Percentiles rank a stretch among this genome's conserved stretches.
These are phyloP conservation scores for Pseudomugil tenellus DNA, from an alignment of 2,797 vertebrate genomes.

Conservation along the genomic window DNA sequence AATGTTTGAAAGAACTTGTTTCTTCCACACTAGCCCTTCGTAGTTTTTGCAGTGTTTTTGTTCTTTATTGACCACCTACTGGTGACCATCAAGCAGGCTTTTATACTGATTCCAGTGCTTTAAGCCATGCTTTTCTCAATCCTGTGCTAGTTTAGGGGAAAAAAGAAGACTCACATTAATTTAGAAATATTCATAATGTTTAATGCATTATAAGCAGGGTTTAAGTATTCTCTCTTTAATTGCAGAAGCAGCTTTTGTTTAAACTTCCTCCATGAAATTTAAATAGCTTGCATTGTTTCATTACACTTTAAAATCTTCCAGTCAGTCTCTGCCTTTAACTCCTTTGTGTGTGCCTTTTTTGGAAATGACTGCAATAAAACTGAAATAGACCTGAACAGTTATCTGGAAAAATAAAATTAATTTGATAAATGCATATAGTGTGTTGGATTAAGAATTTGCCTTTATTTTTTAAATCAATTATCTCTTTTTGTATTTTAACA, in stretches of 20 bases:
- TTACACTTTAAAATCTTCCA: neutral
- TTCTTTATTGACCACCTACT: conserved; percentile 36
- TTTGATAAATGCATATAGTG: conserved; percentile 1
- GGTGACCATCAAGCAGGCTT: conserved; percentile 26
- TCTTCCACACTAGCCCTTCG: conserved; percentile 31
- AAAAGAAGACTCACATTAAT: neutral
- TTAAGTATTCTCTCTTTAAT: conserved; percentile 16
- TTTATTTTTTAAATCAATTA: conserved; percentile 33
- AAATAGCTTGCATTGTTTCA: neutral
- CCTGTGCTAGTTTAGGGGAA: conserved; percentile 12
- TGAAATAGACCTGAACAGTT: neutral
- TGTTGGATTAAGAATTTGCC: conserved; percentile 3
- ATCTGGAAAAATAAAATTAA: neutral
- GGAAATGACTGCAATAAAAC: conserved; percentile 6
- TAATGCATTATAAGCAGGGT: neutral
- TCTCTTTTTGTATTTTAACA: neutral
- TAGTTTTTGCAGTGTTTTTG: conserved; percentile 37
- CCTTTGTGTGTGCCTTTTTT: conserved; percentile 1
- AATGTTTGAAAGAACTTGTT: conserved; percentile 62
- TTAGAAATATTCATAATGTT: conserved; percentile 5
- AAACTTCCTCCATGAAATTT: neutral
- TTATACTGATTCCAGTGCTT: conserved; percentile 33
- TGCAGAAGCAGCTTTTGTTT: conserved; percentile 20
- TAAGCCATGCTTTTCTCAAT: conserved; percentile 14
- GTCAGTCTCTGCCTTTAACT: neutral